phyloP scores from a whole-genome alignment of 2,113 vertebrate genomes.

The Pampusana beccarii region DNA sequence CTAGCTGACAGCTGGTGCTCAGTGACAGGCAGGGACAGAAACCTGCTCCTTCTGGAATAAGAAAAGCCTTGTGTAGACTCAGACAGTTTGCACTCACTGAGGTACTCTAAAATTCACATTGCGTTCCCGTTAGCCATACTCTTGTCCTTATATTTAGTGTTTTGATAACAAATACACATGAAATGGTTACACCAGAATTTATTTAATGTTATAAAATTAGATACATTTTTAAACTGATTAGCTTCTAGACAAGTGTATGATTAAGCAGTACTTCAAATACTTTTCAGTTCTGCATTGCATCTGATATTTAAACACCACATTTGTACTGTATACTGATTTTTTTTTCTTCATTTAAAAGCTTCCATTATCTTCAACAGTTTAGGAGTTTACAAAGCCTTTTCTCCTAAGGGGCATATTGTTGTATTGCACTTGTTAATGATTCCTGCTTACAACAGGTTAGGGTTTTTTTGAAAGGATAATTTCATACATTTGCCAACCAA shows the following conservation, averaged over 20 bases:
- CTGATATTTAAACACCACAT: not conserved
- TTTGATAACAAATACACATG: not conserved
- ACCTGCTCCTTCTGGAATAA: not conserved
- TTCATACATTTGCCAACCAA: slow-evolving; percentile 22
- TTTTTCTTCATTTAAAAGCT: not conserved
- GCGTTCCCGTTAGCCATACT: not conserved
- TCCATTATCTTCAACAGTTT: not conserved
- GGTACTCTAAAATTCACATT: not conserved
- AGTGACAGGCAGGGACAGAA: not conserved
- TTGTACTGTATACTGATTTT: not conserved
- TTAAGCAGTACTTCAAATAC: slow-evolving; percentile 33
- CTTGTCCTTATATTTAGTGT: not conserved
- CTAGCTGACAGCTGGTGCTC: not conserved
- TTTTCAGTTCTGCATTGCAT: not conserved
- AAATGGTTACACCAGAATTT: not conserved
- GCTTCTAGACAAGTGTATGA: not conserved
- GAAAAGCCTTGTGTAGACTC: not conserved
- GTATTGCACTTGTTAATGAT: not conserved
- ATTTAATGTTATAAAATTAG: not conserved
- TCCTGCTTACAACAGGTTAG: not conserved
- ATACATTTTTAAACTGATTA: not conserved
- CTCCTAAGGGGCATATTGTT: not conserved
- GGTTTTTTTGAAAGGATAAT: not conserved
- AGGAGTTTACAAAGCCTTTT: not conserved
- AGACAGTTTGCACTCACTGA: not conserved